Evolutionary conservation across 2,888 invertebrate genomes (phyloP).

Genomic region (Argyresthia albistria): DNA sequence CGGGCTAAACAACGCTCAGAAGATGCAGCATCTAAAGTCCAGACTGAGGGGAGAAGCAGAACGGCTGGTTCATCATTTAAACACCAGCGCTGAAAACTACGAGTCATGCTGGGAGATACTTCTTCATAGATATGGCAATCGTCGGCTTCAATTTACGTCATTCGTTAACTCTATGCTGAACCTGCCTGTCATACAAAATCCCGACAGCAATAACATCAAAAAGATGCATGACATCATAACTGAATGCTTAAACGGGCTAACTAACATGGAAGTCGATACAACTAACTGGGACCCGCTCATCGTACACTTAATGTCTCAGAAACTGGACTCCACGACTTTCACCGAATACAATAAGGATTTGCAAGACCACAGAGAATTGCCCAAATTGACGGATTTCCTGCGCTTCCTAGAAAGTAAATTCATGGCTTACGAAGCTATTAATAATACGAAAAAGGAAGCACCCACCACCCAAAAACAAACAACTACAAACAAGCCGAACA

Average conservation of each 20-base stretch:
- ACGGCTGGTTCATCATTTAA: constrained; percentile 14
- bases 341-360: background rate
- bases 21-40: no score
- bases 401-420: background rate
- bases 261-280: background rate
- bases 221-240: constrained; percentile 4
- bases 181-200: background rate
- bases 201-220: background rate
- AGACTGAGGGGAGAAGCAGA: no score
- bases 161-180: constrained; percentile 1
- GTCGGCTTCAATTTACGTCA: background rate
- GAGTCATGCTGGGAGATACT: constrained; percentile 14
- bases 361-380: background rate
- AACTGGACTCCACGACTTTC: background rate
- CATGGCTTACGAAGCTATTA: background rate
- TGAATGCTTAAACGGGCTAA: constrained; percentile 4
- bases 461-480: background rate
- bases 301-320: background rate
- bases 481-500: background rate
- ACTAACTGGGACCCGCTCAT: background rate
- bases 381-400: background rate
- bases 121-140: constrained; percentile 9
- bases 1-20: no score
- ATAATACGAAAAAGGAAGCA: background rate
- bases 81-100: constrained; percentile 15